These are phyloP conservation scores for Sebastes hubbsi DNA, from an alignment of 2,797 vertebrate species.

Conservation along the genomic window DNA sequence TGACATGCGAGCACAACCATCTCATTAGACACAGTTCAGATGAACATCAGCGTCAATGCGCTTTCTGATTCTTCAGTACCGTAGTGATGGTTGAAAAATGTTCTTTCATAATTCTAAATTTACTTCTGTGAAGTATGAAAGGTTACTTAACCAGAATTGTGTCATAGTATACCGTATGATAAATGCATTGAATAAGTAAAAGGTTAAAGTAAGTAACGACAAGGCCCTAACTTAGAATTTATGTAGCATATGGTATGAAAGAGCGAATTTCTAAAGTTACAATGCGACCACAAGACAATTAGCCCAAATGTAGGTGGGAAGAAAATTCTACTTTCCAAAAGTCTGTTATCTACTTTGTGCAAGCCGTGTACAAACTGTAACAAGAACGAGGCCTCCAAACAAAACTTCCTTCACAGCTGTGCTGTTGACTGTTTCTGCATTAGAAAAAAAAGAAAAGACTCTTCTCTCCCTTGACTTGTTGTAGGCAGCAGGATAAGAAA, in stretches of 20 bases:
- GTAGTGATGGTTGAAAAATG: not conserved
- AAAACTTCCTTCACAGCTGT: conserved; percentile 51
- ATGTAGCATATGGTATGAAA: not conserved
- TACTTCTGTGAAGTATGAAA: not conserved
- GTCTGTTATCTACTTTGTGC: not conserved
- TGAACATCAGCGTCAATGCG: not conserved
- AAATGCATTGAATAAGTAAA: not conserved
- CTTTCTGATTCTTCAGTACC: not conserved
- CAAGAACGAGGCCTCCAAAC: conserved; percentile 20
- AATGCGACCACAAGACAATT: not conserved
- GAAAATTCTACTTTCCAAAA: not conserved
- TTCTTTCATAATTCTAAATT: not conserved
- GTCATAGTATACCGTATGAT: not conserved
- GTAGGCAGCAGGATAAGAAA: conserved; percentile 54
- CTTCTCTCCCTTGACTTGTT: conserved; percentile 43
- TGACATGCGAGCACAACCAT: not conserved
- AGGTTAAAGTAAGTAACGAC: not conserved
- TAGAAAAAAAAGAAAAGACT: not conserved
- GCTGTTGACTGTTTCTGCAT: conserved; percentile 25
- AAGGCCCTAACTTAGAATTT: not conserved
- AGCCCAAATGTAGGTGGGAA: not conserved
- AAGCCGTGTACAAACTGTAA: conserved; percentile 2
- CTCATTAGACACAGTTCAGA: not conserved
- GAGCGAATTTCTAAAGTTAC: not conserved
- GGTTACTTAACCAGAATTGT: not conserved